Evolutionary conservation across 1,140 invertebrate species (phyloP).

Genomic region (Aphaenogaster rudis): DNA sequence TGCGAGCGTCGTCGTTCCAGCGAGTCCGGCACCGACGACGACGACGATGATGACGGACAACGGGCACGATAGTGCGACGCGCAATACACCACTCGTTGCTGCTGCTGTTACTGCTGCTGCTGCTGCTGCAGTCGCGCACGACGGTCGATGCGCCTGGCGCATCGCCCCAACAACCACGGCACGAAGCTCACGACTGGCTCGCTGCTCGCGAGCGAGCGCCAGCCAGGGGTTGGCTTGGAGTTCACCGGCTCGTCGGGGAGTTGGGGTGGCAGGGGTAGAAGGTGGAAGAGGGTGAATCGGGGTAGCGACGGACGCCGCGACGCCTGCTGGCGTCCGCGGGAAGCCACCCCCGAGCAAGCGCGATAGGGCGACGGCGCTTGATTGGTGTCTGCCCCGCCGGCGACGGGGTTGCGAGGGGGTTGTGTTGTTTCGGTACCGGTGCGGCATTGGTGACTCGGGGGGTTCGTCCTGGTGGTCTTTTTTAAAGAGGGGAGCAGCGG

Average conservation of each 20-base stretch:
- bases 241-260: constrained; percentile 74
- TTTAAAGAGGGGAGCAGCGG: neutral
- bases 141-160: constrained; percentile 76
- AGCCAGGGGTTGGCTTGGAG: constrained; percentile 79
- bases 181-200: constrained; percentile 83
- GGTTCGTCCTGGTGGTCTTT: neutral
- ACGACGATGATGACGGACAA: constrained; percentile 24
- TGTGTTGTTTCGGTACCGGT: constrained; percentile 39
- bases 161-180: constrained; percentile 82
- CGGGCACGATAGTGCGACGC: constrained; percentile 45
- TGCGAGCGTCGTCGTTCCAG: constrained; percentile 65
- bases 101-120: neutral
- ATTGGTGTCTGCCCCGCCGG: neutral
- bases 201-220: constrained; percentile 72
- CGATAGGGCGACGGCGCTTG: neutral
- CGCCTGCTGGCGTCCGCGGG: constrained; percentile 34
- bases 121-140: constrained; percentile 67
- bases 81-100: constrained; percentile 32
- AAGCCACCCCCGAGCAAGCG: constrained; percentile 14
- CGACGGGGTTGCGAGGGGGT: neutral
- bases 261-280: constrained; percentile 32
- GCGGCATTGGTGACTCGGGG: constrained; percentile 2
- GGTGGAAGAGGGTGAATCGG: constrained; percentile 24
- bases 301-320: constrained; percentile 23
- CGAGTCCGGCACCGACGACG: constrained; percentile 31